phyloP scores from a whole-genome alignment of 1,140 invertebrate genomes.

The Cydia amplana region DNA sequence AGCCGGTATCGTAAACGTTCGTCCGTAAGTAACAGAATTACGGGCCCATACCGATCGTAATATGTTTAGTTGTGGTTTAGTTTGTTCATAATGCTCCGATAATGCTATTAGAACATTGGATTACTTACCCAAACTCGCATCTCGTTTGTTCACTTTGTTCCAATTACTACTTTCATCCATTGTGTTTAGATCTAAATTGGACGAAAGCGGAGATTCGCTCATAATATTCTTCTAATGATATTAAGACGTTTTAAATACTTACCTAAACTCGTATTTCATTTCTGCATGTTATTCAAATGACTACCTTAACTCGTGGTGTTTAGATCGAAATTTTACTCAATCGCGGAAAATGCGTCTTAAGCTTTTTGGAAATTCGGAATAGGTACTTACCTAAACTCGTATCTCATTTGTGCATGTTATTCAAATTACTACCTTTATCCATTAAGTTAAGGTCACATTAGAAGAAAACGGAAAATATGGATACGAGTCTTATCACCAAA shows the following conservation, averaged over 20 bases:
- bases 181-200: background rate
- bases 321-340: too few species aligned
- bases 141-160: background rate
- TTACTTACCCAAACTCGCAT: background rate
- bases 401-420: background rate
- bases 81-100: slow-evolving; percentile 48
- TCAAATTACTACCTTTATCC: background rate
- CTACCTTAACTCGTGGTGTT: background rate
- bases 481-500: too few species aligned
- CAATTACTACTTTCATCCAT: background rate
- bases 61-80: slow-evolving; percentile 53
- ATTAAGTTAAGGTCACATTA: too few species aligned
- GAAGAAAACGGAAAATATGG: too few species aligned
- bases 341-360: background rate
- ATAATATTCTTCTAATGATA: slow-evolving; percentile 19
- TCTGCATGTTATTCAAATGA: background rate
- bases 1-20: background rate
- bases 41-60: slow-evolving; percentile 38
- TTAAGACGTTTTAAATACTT: slow-evolving; percentile 43
- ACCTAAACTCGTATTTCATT: background rate
- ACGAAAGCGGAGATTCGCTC: background rate
- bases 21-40: slow-evolving; percentile 4
- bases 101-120: slow-evolving; percentile 46
- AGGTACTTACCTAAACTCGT: background rate
- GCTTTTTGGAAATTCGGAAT: slow-evolving; percentile 44